Conservation (phyloP, 2,888 invertebrate genomes). For the Lasiommata megera region DNA sequence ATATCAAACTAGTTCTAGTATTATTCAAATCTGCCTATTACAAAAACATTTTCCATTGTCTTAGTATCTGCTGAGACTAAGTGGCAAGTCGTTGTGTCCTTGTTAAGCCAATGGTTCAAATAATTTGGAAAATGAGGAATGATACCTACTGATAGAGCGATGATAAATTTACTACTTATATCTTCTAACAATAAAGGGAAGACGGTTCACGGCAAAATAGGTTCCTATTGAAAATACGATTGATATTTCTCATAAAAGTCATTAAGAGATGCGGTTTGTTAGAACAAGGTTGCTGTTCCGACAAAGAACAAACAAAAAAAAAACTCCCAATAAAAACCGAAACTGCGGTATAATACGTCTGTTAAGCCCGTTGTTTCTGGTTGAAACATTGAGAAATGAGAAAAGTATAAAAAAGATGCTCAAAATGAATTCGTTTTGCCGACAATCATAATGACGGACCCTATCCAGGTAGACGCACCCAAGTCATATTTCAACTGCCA, state of each 20-base stretch:
- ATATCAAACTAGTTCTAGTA: too few species aligned
- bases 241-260: constrained; percentile 12
- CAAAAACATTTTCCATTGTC: too few species aligned
- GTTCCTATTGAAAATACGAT: too few species aligned
- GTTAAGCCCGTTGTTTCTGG: constrained; percentile 61
- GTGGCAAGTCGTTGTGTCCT: too few species aligned
- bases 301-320: constrained; percentile 51
- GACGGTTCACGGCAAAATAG: too few species aligned
- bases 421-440: constrained; percentile 70
- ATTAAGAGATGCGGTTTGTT: constrained; percentile 49
- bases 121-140: too few species aligned
- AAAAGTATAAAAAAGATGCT: constrained; percentile 52
- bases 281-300: constrained; percentile 52
- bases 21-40: too few species aligned
- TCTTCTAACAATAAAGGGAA: too few species aligned
- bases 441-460: constrained; percentile 79
- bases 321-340: constrained; percentile 38
- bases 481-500: constrained; percentile 78
- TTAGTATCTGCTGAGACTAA: too few species aligned
- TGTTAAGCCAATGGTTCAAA: too few species aligned
- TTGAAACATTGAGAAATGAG: constrained; percentile 56
- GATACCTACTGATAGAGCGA: too few species aligned
- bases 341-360: constrained; percentile 42
- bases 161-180: too few species aligned
- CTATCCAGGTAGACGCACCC: constrained; percentile 76